phyloP scores from a whole-genome alignment of 2,113 vertebrate genomes.

The Cryptotis parvus region DNA sequence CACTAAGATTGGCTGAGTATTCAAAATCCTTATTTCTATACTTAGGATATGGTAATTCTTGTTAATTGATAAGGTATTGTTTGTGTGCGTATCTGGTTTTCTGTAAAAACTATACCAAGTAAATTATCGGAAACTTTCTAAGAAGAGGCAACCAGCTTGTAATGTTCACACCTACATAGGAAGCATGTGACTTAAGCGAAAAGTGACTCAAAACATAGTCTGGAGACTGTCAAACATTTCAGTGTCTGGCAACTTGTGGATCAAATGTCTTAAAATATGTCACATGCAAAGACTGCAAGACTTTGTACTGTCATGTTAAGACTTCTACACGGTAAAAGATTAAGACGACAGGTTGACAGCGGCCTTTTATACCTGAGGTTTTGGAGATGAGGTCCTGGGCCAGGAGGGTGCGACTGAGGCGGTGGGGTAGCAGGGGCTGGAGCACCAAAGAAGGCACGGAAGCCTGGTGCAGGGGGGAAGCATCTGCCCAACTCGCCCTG shows the following conservation, averaged over 20 bases:
- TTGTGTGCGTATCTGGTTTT: neutral
- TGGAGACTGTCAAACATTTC: neutral
- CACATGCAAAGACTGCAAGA: neutral
- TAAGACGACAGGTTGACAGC: neutral
- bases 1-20: neutral
- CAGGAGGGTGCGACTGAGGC: constrained; percentile 85
- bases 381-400: constrained; percentile 87
- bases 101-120: constrained; percentile 1
- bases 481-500: constrained; percentile 89
- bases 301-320: neutral
- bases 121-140: neutral
- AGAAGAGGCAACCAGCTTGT: neutral
- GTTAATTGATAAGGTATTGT: neutral
- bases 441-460: constrained; percentile 93
- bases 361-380: constrained; percentile 82
- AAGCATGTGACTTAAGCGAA: neutral
- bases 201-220: neutral
- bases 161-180: neutral
- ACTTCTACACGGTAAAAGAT: neutral
- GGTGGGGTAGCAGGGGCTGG: constrained; percentile 88
- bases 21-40: neutral
- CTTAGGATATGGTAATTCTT: neutral
- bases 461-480: constrained; percentile 88
- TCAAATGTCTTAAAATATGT: neutral
- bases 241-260: neutral